Conservation (phyloP, 2,797 vertebrate species). For the Mus caroli region DNA sequence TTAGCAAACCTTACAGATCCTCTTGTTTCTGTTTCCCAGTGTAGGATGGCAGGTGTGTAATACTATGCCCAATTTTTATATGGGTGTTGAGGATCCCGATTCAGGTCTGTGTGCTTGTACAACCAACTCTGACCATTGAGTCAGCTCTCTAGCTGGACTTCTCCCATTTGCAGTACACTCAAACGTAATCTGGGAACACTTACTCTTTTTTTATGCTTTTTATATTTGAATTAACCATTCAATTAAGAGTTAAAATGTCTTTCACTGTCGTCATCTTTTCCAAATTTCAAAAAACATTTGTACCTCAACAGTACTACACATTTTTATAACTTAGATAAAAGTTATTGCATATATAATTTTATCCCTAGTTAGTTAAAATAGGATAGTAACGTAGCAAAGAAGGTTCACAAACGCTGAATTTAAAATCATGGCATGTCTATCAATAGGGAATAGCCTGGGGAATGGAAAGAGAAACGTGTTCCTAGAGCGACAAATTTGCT, state of each 20-base stretch:
- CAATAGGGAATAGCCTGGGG: not conserved
- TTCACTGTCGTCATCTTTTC: not conserved
- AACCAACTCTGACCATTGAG: not conserved
- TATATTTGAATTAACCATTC: slow-evolving; percentile 44
- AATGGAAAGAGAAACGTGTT: not conserved
- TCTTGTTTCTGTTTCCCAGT: not conserved
- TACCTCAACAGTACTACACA: not conserved
- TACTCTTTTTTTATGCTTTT: slow-evolving; percentile 25
- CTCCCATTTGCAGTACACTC: not conserved
- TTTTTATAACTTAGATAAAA: slow-evolving; percentile 28
- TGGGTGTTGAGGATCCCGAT: not conserved
- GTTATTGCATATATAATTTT: not conserved
- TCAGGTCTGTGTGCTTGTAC: not conserved
- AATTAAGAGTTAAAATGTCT: slow-evolving; percentile 9
- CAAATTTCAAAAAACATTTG: slow-evolving; percentile 15
- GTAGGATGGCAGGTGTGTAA: not conserved
- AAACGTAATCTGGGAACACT: not conserved
- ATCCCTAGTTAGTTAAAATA: slow-evolving; percentile 47
- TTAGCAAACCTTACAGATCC: not conserved
- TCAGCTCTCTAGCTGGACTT: not conserved
- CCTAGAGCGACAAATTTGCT: not conserved
- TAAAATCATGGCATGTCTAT: not conserved
- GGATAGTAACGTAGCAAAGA: not conserved
- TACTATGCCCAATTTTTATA: not conserved
- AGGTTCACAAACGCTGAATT: not conserved